These are phyloP conservation scores for Okamejei kenojei DNA, from an alignment of 2,797 vertebrate genomes.

Conservation along the genomic window DNA sequence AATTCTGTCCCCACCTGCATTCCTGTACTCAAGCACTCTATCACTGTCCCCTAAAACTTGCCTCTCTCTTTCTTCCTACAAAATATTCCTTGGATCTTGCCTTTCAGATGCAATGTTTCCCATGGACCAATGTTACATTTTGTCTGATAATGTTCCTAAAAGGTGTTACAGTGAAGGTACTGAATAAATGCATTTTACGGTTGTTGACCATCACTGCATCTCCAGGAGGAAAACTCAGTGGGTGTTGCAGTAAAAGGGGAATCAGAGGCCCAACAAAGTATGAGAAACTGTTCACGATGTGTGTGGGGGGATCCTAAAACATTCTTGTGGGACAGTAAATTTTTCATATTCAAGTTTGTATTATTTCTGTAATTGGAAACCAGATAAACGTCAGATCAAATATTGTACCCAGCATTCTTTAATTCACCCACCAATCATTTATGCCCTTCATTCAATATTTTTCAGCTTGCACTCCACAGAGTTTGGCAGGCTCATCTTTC, in stretches of 20 bases:
- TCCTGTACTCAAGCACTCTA: background rate
- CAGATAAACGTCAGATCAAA: background rate
- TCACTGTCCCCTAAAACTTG: background rate
- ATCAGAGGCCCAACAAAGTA: background rate
- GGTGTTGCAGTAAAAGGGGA: background rate
- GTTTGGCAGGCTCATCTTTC: background rate
- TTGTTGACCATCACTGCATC: background rate
- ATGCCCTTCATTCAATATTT: background rate
- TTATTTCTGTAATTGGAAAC: background rate
- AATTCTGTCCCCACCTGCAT: background rate
- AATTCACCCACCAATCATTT: background rate
- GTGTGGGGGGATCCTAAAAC: background rate
- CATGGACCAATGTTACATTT: background rate
- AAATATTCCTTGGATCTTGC: background rate
- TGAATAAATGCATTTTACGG: background rate
- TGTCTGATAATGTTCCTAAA: background rate
- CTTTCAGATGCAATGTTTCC: background rate
- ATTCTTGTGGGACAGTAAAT: background rate
- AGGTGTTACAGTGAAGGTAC: background rate
- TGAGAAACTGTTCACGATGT: background rate
- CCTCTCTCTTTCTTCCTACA: background rate
- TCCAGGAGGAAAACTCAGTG: background rate
- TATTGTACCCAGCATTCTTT: background rate
- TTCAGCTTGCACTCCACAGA: background rate
- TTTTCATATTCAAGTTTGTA: background rate